phyloP scores from a whole-genome alignment of 2,113 vertebrate species.

The Burhinus oedicnemus region DNA sequence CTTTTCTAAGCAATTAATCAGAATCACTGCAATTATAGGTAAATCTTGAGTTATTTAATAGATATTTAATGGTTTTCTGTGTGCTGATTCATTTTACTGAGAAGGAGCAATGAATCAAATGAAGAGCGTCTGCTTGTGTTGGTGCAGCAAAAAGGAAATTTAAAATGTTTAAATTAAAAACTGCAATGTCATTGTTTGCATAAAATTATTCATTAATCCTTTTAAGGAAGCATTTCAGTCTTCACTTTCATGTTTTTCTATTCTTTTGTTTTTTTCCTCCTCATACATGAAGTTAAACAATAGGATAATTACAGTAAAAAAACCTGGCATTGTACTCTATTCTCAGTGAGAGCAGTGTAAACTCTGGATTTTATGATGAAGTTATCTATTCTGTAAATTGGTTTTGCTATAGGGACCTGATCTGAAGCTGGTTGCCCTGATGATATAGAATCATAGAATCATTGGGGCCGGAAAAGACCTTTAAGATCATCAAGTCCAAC shows the following conservation, averaged over 20 bases:
- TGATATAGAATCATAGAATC: neutral
- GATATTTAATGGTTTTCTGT: neutral
- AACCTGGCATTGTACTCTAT: accelerated
- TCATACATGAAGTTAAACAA: neutral
- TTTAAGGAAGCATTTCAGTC: neutral
- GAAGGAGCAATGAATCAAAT: neutral
- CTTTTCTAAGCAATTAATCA: slow-evolving; percentile 14
- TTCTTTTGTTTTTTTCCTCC: neutral
- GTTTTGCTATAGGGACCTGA: neutral
- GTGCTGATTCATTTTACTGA: neutral
- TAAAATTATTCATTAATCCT: neutral
- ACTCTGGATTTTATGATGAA: neutral
- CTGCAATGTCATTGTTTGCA: neutral
- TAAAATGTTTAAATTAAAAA: neutral
- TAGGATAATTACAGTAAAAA: neutral
- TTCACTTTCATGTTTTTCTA: neutral
- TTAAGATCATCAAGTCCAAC: neutral
- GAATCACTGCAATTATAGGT: neutral
- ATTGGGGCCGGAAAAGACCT: neutral
- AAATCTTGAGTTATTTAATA: slow-evolving; percentile 11
- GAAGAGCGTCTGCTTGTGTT: neutral
- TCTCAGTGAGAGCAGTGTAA: neutral
- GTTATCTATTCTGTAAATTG: neutral
- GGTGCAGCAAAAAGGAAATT: neutral
- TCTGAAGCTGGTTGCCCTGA: neutral